Evolutionary conservation across 2,888 invertebrate genomes (phyloP), one percentile per base, ranked within the genome.

Genomic region (Disparrhopalites patrizii): DNA sequence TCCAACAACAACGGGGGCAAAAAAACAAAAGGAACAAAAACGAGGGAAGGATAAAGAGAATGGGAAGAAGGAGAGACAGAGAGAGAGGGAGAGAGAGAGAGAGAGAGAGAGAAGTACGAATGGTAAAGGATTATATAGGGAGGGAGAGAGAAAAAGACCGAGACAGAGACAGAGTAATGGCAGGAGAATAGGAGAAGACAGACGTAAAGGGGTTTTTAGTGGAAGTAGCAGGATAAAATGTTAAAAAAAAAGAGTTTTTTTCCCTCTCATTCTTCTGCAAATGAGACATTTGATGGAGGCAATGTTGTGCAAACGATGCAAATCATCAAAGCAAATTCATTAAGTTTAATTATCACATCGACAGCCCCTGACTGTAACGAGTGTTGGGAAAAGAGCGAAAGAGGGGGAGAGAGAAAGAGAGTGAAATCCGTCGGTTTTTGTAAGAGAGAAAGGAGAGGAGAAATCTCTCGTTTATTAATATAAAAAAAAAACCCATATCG

Each of bases 271-370:
- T 27, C 50, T 15, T 61, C 47, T 25, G 51, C 31, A 50, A 61
- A 52, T 51, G 61, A 61, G 61, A 61, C 61, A 61, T 61, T 61
- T 61, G 61, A 61, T 61, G 61, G 58, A 61, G 60, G 61, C 58
- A 61, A 61, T 61, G 61, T 51, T 61, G 61, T 52, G 60, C 57
- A 54, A 58, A 66, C 52, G 66, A 66, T 62, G 66, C 62, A 57
- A 63, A 64, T 68, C 65, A 68, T 68, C 65, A 64, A 65, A 68
- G 68, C 68, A 62, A 65, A 68, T 64, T 68, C 68, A 68, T 68
- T 68, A 65, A 55, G 50, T 62, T 60, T 68, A 68, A 68, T 68
- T 68, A 68, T 68, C 65, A 52, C 68, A 64, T 68, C 58, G 51
- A 57, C 40, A 47, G 63, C 31, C 47, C 58, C 4, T n/a, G 25